Percentiles rank a stretch among this genome's conserved stretches.
phyloP scores from a whole-genome alignment of 2,797 vertebrate species.

The Coilia nasus region DNA sequence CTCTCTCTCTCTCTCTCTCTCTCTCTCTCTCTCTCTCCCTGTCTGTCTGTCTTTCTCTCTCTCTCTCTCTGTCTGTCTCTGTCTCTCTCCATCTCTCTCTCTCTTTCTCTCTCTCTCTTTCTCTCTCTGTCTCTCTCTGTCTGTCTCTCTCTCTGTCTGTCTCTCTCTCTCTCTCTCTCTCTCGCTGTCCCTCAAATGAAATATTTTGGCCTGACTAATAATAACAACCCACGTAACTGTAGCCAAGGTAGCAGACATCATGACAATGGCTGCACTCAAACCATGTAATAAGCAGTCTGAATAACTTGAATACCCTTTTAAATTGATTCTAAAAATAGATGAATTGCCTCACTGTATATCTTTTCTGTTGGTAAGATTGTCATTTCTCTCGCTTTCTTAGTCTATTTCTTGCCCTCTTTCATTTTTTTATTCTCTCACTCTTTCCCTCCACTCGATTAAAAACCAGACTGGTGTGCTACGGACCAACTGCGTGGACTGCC shows the following conservation, averaged over 20 bases:
- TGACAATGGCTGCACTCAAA: neutral
- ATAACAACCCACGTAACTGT: neutral
- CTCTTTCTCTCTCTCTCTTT: neutral
- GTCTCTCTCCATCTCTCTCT: neutral
- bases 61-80: neutral
- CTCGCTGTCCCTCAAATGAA: neutral
- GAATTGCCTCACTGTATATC: neutral
- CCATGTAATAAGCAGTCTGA: neutral
- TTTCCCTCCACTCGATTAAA: neutral
- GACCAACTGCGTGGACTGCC: conserved; percentile 97
- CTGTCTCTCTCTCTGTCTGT: neutral
- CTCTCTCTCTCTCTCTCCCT: neutral
- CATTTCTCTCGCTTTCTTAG: neutral
- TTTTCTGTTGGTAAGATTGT: neutral
- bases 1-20: neutral
- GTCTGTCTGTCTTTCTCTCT: no score
- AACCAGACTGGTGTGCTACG: conserved; percentile 89
- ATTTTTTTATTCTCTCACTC: neutral
- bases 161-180: neutral
- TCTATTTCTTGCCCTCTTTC: neutral
- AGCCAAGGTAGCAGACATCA: neutral
- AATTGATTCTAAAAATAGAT: neutral
- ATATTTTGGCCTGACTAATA: conserved; percentile 1
- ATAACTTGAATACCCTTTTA: neutral
- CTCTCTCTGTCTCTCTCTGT: neutral